A percentile compares a stretch with the other conserved stretches of the same genome.
These are phyloP conservation scores for Diabrotica balteata DNA, from an alignment of 2,888 invertebrate genomes.

Conservation along the genomic window DNA sequence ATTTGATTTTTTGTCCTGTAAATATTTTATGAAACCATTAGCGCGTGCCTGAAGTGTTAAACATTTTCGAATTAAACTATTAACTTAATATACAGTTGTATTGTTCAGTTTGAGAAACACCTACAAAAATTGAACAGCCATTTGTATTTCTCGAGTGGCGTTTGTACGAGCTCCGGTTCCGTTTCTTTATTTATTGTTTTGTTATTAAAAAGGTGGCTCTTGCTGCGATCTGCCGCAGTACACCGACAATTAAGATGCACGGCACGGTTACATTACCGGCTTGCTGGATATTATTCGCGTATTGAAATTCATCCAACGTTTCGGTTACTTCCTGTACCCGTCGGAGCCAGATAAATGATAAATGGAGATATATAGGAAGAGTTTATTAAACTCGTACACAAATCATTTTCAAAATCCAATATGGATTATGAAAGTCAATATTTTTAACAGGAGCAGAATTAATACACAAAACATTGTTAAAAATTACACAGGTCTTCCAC, in stretches of 20 bases:
- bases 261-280: conserved; percentile 24
- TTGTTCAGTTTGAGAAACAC: no score
- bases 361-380: not conserved
- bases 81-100: no score
- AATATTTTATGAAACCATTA: no score
- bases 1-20: no score
- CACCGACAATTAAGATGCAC: conserved; percentile 15
- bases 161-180: conserved; percentile 27
- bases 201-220: conserved; percentile 11
- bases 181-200: conserved; percentile 34
- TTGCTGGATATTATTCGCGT: conserved; percentile 15
- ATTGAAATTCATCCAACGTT: conserved; percentile 23
- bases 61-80: no score
- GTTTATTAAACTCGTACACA: conserved; percentile 8
- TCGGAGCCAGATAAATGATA: conserved; percentile 11
- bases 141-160: not conserved
- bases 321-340: conserved; percentile 24
- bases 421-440: no score
- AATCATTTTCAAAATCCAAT: not conserved
- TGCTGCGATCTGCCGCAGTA: not conserved
- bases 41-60: no score
- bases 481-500: no score
- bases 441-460: no score
- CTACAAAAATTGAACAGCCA: not conserved
- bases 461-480: no score